Evolutionary conservation across 2,797 vertebrate species (phyloP).

Genomic region (Pipistrellus kuhlii): DNA sequence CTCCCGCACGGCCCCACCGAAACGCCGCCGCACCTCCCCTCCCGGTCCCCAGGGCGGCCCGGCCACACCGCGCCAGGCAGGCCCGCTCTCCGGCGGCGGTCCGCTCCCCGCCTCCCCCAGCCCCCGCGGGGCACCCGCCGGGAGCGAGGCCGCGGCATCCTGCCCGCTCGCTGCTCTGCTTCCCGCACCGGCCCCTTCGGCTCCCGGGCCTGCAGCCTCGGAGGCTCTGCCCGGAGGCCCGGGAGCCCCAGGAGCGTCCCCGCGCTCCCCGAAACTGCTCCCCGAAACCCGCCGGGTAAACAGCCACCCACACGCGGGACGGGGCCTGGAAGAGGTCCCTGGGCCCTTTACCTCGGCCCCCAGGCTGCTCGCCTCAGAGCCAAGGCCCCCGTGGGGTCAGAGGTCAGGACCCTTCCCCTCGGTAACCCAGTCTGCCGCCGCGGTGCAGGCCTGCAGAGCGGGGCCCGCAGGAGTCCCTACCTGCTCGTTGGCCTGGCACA

Average conservation of each 20-base stretch:
- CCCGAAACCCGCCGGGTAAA: too few species aligned
- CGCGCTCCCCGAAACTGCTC: not conserved
- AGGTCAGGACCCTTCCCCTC: too few species aligned
- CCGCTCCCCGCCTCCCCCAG: accelerated
- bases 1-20: not conserved
- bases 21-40: accelerated
- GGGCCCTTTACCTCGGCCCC: not conserved
- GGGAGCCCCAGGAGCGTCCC: accelerated
- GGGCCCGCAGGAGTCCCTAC: constrained; percentile 85
- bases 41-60: not conserved
- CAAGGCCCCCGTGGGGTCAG: too few species aligned
- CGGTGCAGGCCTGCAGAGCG: accelerated
- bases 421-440: too few species aligned
- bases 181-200: not conserved
- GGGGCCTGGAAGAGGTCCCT: not conserved
- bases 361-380: too few species aligned
- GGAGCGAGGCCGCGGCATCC: accelerated
- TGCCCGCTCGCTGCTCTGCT: not conserved
- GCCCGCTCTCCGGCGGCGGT: accelerated
- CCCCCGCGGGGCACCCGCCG: not conserved
- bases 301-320: not conserved
- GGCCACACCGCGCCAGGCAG: accelerated
- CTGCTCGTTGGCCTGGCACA: constrained; percentile 96
- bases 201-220: not conserved
- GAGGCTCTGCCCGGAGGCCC: not conserved